Percentiles rank a stretch among this genome's conserved stretches.
Evolutionary conservation across 2,888 invertebrate species (phyloP).

Genomic region (Tridacna crocea): DNA sequence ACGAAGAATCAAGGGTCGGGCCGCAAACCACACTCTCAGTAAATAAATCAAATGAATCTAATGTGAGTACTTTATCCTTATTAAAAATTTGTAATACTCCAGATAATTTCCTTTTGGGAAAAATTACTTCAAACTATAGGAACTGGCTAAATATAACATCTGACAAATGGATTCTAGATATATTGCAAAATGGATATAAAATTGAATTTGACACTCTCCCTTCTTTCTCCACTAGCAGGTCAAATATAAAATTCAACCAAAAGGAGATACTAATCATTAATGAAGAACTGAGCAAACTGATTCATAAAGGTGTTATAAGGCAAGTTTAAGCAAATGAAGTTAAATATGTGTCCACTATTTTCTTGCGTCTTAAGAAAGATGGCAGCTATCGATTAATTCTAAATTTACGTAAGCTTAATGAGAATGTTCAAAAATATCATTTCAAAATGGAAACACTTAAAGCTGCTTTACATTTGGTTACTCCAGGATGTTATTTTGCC

Average conservation of each 20-base stretch:
- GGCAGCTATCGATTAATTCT: conserved; percentile 40
- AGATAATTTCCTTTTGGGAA: no score
- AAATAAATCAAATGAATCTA: neutral
- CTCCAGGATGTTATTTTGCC: conserved; percentile 37
- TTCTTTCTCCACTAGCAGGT: neutral
- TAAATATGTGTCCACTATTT: conserved; percentile 32
- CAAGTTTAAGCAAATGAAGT: neutral
- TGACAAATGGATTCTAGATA: conserved; percentile 26
- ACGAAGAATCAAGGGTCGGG: conserved; percentile 1
- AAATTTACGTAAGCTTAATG: conserved; percentile 42
- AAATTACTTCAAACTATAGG: no score
- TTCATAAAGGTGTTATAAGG: conserved; percentile 13
- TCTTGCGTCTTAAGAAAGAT: conserved; percentile 20
- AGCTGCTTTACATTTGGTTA: conserved; percentile 36
- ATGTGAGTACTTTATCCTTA: no score
- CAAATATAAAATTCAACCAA: neutral
- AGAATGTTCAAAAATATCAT: conserved; percentile 47
- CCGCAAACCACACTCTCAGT: neutral
- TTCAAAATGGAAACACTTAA: conserved; percentile 58
- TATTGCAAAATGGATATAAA: conserved; percentile 12
- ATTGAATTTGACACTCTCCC: conserved; percentile 17
- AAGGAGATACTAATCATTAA: conserved; percentile 7
- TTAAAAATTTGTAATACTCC: no score
- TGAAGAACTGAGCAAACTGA: conserved; percentile 5
- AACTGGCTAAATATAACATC: conserved; percentile 10